Conservation (phyloP, 2,113 vertebrate species). For the Chelonoidis abingdonii region DNA sequence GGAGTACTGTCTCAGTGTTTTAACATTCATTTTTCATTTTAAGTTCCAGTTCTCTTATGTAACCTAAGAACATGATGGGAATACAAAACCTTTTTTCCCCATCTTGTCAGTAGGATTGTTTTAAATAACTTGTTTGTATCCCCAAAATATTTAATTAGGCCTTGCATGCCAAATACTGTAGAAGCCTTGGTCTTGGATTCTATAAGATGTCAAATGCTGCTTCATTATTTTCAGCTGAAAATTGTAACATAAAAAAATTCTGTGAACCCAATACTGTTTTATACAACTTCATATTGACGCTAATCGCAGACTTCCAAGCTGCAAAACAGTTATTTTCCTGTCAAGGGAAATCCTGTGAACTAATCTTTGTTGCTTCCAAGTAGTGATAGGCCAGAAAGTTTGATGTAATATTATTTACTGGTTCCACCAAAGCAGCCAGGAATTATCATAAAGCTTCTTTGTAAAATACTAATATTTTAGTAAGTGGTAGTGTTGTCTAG, state of each 20-base stretch:
- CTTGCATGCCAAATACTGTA: background rate
- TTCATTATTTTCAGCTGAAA: background rate
- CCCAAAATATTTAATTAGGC: background rate
- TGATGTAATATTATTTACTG: background rate
- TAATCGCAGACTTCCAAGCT: background rate
- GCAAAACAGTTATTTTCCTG: background rate
- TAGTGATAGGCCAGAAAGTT: background rate
- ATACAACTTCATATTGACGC: background rate
- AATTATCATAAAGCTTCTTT: background rate
- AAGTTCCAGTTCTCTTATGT: background rate
- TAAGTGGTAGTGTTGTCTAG: background rate
- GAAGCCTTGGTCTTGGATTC: background rate
- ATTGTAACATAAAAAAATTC: background rate
- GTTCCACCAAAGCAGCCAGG: background rate
- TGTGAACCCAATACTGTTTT: background rate
- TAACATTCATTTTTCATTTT: background rate
- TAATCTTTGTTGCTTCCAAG: background rate
- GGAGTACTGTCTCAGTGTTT: background rate
- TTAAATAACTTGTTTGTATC: background rate
- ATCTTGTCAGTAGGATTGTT: background rate
- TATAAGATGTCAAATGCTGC: background rate
- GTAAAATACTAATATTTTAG: background rate
- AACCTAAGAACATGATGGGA: background rate
- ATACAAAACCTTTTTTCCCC: background rate
- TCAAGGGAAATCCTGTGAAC: background rate